Percentiles rank a stretch among this genome's conserved stretches.
Conservation (phyloP, 35 echinoderm and acorn worm genomes). For the Ophioderma brevispina region DNA sequence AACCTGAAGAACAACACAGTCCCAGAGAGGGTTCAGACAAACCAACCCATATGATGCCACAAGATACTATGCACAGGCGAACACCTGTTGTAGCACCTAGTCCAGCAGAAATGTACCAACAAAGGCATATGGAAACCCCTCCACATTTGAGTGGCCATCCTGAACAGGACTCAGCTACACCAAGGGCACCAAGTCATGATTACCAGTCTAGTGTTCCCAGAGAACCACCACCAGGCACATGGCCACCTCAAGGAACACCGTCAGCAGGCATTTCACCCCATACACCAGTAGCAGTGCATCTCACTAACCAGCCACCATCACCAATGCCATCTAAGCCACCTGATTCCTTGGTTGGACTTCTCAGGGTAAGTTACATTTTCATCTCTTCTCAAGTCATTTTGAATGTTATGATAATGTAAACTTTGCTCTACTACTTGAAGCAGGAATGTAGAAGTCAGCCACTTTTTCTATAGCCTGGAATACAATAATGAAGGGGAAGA, state of each 20-base stretch:
- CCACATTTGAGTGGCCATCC: neutral
- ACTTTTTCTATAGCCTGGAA: no score
- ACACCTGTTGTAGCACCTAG: slow-evolving; percentile 20
- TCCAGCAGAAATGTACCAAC: slow-evolving; percentile 10
- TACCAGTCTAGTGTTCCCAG: slow-evolving; percentile 29
- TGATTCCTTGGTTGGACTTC: slow-evolving; percentile 65
- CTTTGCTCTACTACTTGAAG: no score
- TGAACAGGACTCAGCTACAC: slow-evolving; percentile 11
- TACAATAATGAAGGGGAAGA: no score
- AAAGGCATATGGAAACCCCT: slow-evolving; percentile 14
- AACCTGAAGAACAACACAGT: slow-evolving; percentile 27
- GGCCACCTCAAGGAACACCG: slow-evolving; percentile 43
- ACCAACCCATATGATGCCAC: slow-evolving; percentile 28
- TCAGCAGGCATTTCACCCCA: slow-evolving; percentile 70
- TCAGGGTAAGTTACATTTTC: slow-evolving; percentile 63
- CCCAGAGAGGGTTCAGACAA: slow-evolving; percentile 12
- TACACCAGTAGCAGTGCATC: slow-evolving; percentile 28
- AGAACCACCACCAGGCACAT: slow-evolving; percentile 35
- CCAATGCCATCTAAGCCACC: slow-evolving; percentile 67
- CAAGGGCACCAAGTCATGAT: slow-evolving; percentile 41
- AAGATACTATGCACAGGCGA: slow-evolving; percentile 50
- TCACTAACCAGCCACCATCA: slow-evolving; percentile 46
- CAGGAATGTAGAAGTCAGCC: no score
- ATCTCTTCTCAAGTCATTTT: no score
- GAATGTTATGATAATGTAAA: no score